Evolutionary conservation across 2,797 vertebrate species (phyloP), one percentile per base, ranked within the genome.

Genomic region (Tragelaphus oryx): DNA sequence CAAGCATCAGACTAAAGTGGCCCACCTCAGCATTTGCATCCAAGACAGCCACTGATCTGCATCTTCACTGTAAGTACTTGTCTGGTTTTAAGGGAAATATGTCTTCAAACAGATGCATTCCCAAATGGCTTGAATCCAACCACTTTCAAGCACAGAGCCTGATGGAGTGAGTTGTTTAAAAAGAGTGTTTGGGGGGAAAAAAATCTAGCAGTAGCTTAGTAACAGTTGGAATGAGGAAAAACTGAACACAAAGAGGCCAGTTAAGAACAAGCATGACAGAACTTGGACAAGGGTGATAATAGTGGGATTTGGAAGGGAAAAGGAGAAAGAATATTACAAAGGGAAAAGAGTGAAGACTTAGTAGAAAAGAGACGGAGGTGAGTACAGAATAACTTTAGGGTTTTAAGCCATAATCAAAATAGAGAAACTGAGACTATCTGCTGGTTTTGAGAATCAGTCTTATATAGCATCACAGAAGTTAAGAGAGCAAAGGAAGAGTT

Each of bases 61-160:
- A 87, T 80, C 26, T 85, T 95, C 62, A 74, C 91, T 93, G 41
- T 12, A 92, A 79, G 22, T 55, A 62, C 37, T 85, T 83, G 44
- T 91, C 83, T 94, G 41, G 16, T 88, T 92, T 94, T 91, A 86
- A 95, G 50, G 57, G 59, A 91, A 96, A 86, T 89, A 54, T 33
- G 74, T 55, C n/a, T 60, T 90, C 59, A 88, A 87, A 87, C 37
- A 93, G 71, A 96, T 20, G 30, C 30, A 81, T 92, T 96, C 79
- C 8, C 84, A 41, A 17, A 33, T 95, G 88, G 90, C 93, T 96
- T 94, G 60, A 83, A 79, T 93, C 79, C 82, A 97, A 60, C 44
- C 50, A 89, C 28, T 82, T 93, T 78, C 60, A 85, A 94, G 80
- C 50, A 97, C 54, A 85, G 30, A 93, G 17, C 14, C 62, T 82